Evolutionary conservation across 1,140 invertebrate species (phyloP).

Genomic region (Pogonomyrmex californicus): DNA sequence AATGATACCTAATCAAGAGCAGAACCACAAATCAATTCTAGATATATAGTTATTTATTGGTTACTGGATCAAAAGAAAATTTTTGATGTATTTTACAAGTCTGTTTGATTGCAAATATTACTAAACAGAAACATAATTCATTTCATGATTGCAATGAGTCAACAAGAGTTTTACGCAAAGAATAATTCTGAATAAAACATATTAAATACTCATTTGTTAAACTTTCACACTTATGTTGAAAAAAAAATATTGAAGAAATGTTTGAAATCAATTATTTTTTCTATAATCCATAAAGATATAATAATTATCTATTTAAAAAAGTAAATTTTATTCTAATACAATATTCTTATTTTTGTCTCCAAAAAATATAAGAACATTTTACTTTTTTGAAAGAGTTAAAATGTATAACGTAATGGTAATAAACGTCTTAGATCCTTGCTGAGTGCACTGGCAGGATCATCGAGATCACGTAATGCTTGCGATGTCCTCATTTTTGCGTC

Average conservation of each 20-base stretch:
- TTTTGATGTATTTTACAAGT: too few relatives aligned
- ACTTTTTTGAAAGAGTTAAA: conserved; percentile 6
- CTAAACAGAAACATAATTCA: too few relatives aligned
- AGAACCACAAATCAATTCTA: too few relatives aligned
- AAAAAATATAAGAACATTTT: not conserved
- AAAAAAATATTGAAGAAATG: not conserved
- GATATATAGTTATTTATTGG: too few relatives aligned
- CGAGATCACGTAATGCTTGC: conserved; percentile 72
- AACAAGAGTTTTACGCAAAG: not conserved
- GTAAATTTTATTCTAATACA: not conserved
- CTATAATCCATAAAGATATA: conserved; percentile 1
- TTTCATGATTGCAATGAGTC: too few relatives aligned
- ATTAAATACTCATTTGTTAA: conserved; percentile 3
- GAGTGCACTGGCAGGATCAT: conserved; percentile 78
- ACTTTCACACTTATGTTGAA: not conserved
- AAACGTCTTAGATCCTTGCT: conserved; percentile 80
- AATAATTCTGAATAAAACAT: not conserved
- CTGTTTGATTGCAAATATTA: too few relatives aligned
- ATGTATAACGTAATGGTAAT: conserved; percentile 78
- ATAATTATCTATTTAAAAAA: not conserved
- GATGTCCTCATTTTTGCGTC: conserved; percentile 78
- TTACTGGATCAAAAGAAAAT: too few relatives aligned
- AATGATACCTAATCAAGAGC: too few relatives aligned
- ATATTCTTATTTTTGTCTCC: not conserved
- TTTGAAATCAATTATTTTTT: not conserved